Conservation (phyloP, 2,113 vertebrate genomes). For the Rutilus rutilus region DNA sequence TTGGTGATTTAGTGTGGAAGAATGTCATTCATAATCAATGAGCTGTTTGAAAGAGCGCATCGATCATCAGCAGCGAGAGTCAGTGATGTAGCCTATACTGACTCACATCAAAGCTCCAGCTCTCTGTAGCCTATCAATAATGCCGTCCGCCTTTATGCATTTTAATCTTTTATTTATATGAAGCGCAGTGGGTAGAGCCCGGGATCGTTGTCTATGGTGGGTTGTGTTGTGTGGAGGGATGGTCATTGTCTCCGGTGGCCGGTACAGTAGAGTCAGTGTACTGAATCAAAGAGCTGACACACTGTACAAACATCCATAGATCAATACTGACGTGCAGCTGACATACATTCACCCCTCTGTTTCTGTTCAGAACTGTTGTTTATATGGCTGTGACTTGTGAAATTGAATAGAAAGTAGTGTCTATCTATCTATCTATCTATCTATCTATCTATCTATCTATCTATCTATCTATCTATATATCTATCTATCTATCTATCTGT, state of each 20-base stretch:
- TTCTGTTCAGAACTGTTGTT: neutral
- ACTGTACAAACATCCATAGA: constrained; percentile 31
- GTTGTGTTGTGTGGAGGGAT: neutral
- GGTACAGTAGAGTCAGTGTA: constrained; percentile 41
- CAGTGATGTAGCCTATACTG: neutral
- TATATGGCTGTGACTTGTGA: neutral
- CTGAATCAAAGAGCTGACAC: constrained; percentile 48
- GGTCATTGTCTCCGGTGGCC: constrained; percentile 28
- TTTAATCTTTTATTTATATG: neutral
- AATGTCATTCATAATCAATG: constrained; percentile 47
- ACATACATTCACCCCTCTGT: neutral
- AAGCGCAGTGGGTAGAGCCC: neutral
- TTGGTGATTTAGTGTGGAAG: constrained; percentile 33
- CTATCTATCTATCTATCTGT: neutral
- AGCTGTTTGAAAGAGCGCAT: constrained; percentile 24
- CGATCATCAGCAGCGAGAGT: neutral
- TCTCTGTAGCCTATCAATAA: neutral
- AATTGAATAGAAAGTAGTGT: neutral
- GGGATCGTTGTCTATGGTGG: neutral
- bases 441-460: too few relatives aligned
- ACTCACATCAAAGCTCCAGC: constrained; percentile 1
- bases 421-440: neutral
- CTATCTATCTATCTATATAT: neutral
- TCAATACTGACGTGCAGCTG: constrained; percentile 31
- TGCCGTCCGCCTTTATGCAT: neutral